These are phyloP conservation scores for Melipona quadrifasciata DNA, from an alignment of 1,140 invertebrate species.

Conservation along the genomic window DNA sequence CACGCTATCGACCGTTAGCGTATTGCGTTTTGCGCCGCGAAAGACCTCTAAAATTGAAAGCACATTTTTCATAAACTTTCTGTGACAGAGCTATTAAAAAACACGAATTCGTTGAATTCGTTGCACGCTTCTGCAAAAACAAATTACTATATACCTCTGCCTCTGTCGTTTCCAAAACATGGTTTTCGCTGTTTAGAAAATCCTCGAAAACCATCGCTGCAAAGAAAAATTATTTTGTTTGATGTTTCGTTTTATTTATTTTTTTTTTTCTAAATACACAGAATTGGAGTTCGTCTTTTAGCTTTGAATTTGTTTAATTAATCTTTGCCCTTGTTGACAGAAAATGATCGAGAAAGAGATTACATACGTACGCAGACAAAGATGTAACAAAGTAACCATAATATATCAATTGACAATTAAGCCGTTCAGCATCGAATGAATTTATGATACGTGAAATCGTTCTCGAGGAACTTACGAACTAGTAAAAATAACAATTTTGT, in stretches of 20 bases:
- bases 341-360: background rate
- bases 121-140: background rate
- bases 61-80: conserved; percentile 11
- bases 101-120: background rate
- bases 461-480: too few relatives aligned
- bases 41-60: conserved; percentile 16
- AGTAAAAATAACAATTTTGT: too few relatives aligned
- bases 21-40: background rate
- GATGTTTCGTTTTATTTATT: background rate
- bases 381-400: background rate
- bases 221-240: background rate
- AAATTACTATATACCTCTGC: background rate
- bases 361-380: background rate
- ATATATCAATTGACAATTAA: background rate
- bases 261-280: background rate
- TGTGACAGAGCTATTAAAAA: conserved; percentile 9
- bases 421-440: too few relatives aligned
- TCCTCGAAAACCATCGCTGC: background rate
- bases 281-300: too few relatives aligned
- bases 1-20: background rate
- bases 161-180: background rate
- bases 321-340: background rate
- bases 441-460: too few relatives aligned
- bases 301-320: background rate
- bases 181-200: background rate